Conservation (phyloP, 2,888 invertebrate genomes). For the Acanthosepion esculentum region DNA sequence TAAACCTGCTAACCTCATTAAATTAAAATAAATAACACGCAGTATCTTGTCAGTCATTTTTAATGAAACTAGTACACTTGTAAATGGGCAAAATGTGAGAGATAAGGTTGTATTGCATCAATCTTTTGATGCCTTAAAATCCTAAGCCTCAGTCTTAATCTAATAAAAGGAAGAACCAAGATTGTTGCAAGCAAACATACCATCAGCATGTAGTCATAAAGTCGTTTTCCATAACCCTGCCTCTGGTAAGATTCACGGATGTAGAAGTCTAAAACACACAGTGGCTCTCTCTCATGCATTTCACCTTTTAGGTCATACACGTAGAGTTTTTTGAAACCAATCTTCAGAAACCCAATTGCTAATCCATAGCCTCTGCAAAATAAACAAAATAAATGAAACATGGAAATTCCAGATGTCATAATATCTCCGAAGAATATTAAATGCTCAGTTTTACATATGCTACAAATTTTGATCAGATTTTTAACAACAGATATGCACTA, state of each 20-base stretch:
- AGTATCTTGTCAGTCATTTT: too few relatives aligned
- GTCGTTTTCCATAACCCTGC: slow-evolving; percentile 86
- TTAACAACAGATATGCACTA: background rate
- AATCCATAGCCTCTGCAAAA: slow-evolving; percentile 76
- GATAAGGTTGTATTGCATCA: too few relatives aligned
- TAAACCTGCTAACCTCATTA: too few relatives aligned
- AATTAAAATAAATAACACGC: too few relatives aligned
- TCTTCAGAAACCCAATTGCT: slow-evolving; percentile 87
- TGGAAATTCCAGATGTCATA: background rate
- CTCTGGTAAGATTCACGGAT: slow-evolving; percentile 88
- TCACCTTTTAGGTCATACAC: slow-evolving; percentile 77
- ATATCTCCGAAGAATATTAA: background rate
- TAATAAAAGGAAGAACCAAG: too few relatives aligned
- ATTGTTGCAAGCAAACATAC: slow-evolving; percentile 75
- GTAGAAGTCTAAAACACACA: slow-evolving; percentile 95
- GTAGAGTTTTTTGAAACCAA: slow-evolving; percentile 91
- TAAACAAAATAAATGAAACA: slow-evolving; percentile 34
- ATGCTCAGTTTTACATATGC: too few relatives aligned
- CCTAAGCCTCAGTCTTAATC: too few relatives aligned
- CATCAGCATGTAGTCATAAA: slow-evolving; percentile 91
- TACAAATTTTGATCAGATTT: too few relatives aligned
- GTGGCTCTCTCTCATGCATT: slow-evolving; percentile 86
- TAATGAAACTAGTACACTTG: too few relatives aligned
- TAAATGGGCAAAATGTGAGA: too few relatives aligned
- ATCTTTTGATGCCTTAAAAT: too few relatives aligned